These are phyloP conservation scores for Gnathonemus longibarbis DNA, from an alignment of 2,113 vertebrate species.

Conservation along the genomic window DNA sequence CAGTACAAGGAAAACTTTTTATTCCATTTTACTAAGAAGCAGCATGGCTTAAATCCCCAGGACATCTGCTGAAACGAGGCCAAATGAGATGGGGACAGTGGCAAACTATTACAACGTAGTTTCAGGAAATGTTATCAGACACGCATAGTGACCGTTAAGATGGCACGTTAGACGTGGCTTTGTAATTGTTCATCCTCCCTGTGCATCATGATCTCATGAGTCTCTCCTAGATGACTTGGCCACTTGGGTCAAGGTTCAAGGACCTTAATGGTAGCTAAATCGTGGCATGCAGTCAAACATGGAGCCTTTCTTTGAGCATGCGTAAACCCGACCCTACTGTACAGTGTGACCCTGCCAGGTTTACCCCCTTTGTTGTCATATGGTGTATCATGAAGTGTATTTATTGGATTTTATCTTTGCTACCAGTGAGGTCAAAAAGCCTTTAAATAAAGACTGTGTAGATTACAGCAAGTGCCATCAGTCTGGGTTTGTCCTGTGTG, in stretches of 20 bases:
- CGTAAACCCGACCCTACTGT: constrained; percentile 24
- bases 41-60: constrained; percentile 20
- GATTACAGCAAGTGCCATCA: constrained; percentile 31
- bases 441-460: constrained; percentile 42
- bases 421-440: constrained; percentile 33
- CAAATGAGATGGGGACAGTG: constrained; percentile 41
- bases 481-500: neutral
- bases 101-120: constrained; percentile 36
- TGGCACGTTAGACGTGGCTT: constrained; percentile 12
- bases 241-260: constrained; percentile 2
- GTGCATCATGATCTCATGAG: constrained; percentile 26
- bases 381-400: constrained; percentile 42
- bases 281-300: constrained; percentile 36
- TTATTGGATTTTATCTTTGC: constrained; percentile 42
- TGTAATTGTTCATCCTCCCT: constrained; percentile 17
- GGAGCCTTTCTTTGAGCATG: constrained; percentile 21
- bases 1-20: constrained; percentile 28
- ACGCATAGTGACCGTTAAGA: constrained; percentile 5
- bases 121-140: neutral
- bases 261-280: constrained; percentile 24
- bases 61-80: constrained; percentile 36
- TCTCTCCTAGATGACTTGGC: constrained; percentile 15
- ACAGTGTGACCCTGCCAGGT: constrained; percentile 30
- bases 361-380: constrained; percentile 28
- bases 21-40: constrained; percentile 28